These are phyloP conservation scores for Mallateleia sp. DNA, from an alignment of 2,888 invertebrate genomes.

Conservation along the genomic window DNA sequence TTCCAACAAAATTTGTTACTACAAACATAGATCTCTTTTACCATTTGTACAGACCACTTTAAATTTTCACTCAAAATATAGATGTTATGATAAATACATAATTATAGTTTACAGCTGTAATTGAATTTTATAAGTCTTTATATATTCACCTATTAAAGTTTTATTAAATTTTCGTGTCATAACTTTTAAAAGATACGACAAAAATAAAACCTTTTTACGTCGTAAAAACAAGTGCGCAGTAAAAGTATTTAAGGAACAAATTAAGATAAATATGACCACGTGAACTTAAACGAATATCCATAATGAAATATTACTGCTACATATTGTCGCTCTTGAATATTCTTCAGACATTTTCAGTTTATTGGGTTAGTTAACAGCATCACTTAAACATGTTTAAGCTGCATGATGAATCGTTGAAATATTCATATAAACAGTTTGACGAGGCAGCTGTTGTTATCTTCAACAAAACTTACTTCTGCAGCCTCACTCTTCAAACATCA, in stretches of 20 bases:
- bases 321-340: slow-evolving; percentile 20
- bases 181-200: slow-evolving; percentile 20
- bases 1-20: slow-evolving; percentile 3
- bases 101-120: slow-evolving; percentile 28
- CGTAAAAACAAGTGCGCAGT: slow-evolving; percentile 37
- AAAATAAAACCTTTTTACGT: slow-evolving; percentile 36
- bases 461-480: slow-evolving; percentile 43
- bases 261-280: slow-evolving; percentile 39
- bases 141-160: slow-evolving; percentile 17
- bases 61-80: slow-evolving; percentile 9
- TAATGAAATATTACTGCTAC: slow-evolving; percentile 39
- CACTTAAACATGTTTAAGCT: slow-evolving; percentile 27
- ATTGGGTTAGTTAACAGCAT: slow-evolving; percentile 25
- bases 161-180: slow-evolving; percentile 26
- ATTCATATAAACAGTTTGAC: slow-evolving; percentile 46
- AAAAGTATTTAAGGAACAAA: slow-evolving; percentile 51
- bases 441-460: slow-evolving; percentile 33
- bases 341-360: slow-evolving; percentile 27
- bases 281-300: not conserved
- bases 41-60: slow-evolving; percentile 1
- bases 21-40: not conserved
- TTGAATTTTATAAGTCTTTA: slow-evolving; percentile 18
- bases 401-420: slow-evolving; percentile 48
- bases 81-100: slow-evolving; percentile 21
- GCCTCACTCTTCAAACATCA: slow-evolving; percentile 40